Evolutionary conservation across 1,140 invertebrate species (phyloP).

Genomic region (Spodoptera frugiperda): DNA sequence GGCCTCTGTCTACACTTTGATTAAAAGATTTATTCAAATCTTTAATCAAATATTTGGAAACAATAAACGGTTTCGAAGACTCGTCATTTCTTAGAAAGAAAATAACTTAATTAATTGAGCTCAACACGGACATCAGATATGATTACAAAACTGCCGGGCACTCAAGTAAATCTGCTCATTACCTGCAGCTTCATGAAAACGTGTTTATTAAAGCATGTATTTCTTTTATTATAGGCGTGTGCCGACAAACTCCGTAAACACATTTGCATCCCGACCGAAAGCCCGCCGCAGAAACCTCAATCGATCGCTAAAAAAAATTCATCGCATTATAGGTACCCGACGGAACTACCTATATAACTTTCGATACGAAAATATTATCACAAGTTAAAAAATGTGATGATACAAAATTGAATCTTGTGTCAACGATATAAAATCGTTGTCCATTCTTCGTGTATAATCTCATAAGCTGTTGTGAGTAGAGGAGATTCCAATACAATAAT

Average conservation of each 20-base stretch:
- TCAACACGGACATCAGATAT: constrained; percentile 18
- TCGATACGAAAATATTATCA: constrained; percentile 56
- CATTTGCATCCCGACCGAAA: constrained; percentile 78
- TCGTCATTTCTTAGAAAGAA: background rate
- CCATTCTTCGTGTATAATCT: constrained; percentile 52
- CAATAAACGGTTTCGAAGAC: background rate
- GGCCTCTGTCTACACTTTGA: background rate
- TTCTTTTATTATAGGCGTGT: constrained; percentile 73
- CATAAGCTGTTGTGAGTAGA: constrained; percentile 69
- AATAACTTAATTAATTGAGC: constrained; percentile 12
- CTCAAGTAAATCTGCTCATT: constrained; percentile 48
- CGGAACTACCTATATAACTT: constrained; percentile 70
- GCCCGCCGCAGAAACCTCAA: constrained; percentile 80
- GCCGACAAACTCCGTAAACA: constrained; percentile 73
- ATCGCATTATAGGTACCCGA: constrained; percentile 75
- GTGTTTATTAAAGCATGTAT: constrained; percentile 63
- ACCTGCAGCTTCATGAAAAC: constrained; percentile 50
- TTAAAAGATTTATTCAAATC: background rate
- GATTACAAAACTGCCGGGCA: constrained; percentile 37
- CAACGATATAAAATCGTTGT: constrained; percentile 55
- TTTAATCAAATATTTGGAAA: background rate
- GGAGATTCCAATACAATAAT: constrained; percentile 80
- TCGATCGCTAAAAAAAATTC: constrained; percentile 82
- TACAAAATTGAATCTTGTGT: constrained; percentile 64
- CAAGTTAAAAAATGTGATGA: constrained; percentile 54